Evolutionary conservation across 2,888 invertebrate genomes (phyloP), one percentile per base, ranked within the genome.

Genomic region (Philereme vetulata): DNA sequence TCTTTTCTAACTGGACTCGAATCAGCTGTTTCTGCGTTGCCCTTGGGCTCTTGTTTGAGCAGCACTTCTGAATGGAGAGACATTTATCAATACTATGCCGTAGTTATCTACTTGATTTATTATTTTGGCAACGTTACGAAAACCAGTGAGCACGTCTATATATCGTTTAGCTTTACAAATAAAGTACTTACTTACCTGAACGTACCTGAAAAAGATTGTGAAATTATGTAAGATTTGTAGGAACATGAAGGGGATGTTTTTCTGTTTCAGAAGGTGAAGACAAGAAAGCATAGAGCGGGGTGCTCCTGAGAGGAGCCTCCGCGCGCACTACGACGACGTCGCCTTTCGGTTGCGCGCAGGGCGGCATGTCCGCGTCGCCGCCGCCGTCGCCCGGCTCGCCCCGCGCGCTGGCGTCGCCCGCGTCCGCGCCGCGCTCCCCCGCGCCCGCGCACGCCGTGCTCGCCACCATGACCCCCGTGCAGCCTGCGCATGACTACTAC

Each of bases 381-480:
- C 90, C 93, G 68, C 92, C 93, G 80, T 93, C 92, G 84, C 88
- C 77, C 83, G 91, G 80, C 83, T 87, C 81, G 72, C 85, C 76
- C 72, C 83, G 77, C 81, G 90, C 78, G 59, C 90, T 90, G 74
- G 90, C 90, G 52, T 93, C 93, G 55, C 93, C 93, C 61, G 86
- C 88, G 44, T 85, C 89, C 67, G 84, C 93, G 60, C 91, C 93
- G 70, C 93, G 93, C 71, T 94, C 94, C 47, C 94, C 94, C 87
- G 94, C 95, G 93, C 82, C 94, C 91, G 88, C 95, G 94, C 74
- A 95, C 74, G 94, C 95, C 66, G 95, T 97, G 88, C 93, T 97
- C 71, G 96, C 96, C 70, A 97, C 96, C 77, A 97, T 97, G 97
- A 97, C 96, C 64, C 96, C 97, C 59, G 97, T 97, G 69, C 90